These are phyloP conservation scores for Hypocryptadius cinnamomeus DNA, from an alignment of 2,113 vertebrate species.

Conservation along the genomic window DNA sequence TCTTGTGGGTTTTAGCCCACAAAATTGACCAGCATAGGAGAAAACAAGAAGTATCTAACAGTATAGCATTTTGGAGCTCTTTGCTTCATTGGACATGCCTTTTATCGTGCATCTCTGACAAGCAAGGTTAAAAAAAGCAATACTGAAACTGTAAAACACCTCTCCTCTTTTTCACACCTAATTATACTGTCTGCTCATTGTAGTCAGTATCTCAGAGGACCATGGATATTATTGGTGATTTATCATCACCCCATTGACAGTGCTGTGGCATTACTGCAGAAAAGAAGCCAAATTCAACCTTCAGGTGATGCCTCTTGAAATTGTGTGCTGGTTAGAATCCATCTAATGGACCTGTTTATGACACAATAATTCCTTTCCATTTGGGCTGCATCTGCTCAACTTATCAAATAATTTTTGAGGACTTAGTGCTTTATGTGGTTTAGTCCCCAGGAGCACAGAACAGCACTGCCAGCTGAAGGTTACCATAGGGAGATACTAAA, in stretches of 20 bases:
- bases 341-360: slow-evolving; percentile 11
- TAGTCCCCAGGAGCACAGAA: neutral
- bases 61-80: slow-evolving; percentile 7
- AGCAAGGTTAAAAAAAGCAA: neutral
- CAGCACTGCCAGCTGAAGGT: neutral
- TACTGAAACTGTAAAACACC: neutral
- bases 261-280: neutral
- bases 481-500: slow-evolving; percentile 3
- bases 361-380: slow-evolving; percentile 19
- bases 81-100: neutral
- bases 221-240: neutral
- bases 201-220: neutral
- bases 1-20: neutral
- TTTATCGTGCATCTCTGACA: neutral
- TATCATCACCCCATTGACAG: neutral
- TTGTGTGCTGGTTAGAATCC: neutral
- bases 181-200: neutral
- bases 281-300: neutral
- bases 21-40: neutral
- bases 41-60: neutral
- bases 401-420: slow-evolving; percentile 12
- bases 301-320: slow-evolving; percentile 3
- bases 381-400: slow-evolving; percentile 27
- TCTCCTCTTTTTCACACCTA: neutral
- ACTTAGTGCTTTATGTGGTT: neutral